A percentile compares a stretch with the other conserved stretches of the same genome.
These are phyloP conservation scores for Hypotaenidia philippensis DNA, from an alignment of 2,797 vertebrate species.

Conservation along the genomic window DNA sequence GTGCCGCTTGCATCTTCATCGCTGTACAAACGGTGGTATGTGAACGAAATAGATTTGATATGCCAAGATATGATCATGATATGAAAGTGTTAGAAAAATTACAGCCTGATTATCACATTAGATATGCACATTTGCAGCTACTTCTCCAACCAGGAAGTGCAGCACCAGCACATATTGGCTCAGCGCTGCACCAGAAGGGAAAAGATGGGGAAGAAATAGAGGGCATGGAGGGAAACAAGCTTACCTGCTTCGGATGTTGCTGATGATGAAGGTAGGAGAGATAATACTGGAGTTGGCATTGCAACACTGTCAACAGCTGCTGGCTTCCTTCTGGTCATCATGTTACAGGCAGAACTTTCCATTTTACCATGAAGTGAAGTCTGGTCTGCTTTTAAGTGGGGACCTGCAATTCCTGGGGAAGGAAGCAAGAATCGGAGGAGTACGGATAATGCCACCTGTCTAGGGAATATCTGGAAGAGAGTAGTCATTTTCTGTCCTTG, in stretches of 20 bases:
- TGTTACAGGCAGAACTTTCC: conserved; percentile 73
- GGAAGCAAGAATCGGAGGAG: not conserved
- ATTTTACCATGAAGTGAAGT: conserved; percentile 78
- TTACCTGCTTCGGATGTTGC: conserved; percentile 82
- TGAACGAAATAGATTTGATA: not conserved
- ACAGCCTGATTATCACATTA: not conserved
- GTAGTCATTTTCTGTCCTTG: not conserved
- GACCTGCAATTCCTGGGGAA: conserved; percentile 77
- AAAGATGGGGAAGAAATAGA: not conserved
- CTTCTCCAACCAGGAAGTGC: not conserved
- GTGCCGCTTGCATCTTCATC: not conserved
- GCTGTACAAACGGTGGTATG: not conserved
- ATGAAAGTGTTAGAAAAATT: not conserved
- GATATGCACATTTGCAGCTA: not conserved
- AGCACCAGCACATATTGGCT: not conserved
- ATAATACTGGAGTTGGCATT: conserved; percentile 76
- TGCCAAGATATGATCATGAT: not conserved
- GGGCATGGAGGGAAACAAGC: not conserved
- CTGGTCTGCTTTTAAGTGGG: conserved; percentile 85
- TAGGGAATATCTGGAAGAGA: not conserved
- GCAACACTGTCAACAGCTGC: conserved; percentile 75
- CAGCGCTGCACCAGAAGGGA: not conserved
- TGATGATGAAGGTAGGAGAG: conserved; percentile 81
- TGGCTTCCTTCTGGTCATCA: conserved; percentile 85
- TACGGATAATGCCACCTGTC: not conserved